phyloP scores from a whole-genome alignment of 2,113 vertebrate species.

The Elephantulus edwardii region DNA sequence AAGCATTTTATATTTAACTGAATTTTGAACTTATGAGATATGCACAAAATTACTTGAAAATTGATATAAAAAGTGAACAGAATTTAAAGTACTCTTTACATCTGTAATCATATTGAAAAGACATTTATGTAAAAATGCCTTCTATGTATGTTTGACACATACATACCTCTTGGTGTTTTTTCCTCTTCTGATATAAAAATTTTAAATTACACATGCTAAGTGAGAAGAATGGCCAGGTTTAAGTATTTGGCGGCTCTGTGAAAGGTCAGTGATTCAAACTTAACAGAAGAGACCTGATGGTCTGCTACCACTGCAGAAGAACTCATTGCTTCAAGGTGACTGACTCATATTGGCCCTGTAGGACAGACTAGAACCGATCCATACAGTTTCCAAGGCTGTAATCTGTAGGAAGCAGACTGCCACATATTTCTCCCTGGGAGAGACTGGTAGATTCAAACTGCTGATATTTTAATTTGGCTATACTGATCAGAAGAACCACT shows the following conservation, averaged over 20 bases:
- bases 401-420: not conserved
- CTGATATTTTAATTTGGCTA: too few relatives aligned
- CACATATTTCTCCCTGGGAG: not conserved
- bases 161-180: not conserved
- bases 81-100: constrained; percentile 18
- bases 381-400: not conserved
- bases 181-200: not conserved
- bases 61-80: constrained; percentile 45
- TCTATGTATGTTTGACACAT: not conserved
- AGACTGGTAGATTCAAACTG: too few relatives aligned
- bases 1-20: constrained; percentile 59
- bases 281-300: not conserved
- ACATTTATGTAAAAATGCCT: constrained; percentile 15
- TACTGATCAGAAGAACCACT: too few relatives aligned
- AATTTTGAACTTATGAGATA: constrained; percentile 57
- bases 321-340: not conserved
- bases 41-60: constrained; percentile 43
- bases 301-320: not conserved
- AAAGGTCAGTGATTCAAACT: not conserved
- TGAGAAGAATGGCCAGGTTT: not conserved
- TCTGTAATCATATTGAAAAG: constrained; percentile 30
- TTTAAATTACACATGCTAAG: not conserved
- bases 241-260: not conserved
- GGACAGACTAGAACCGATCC: not conserved
- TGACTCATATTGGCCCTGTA: not conserved